phyloP scores from a whole-genome alignment of 1,140 invertebrate genomes.

The Drosophila nebulosa region DNA sequence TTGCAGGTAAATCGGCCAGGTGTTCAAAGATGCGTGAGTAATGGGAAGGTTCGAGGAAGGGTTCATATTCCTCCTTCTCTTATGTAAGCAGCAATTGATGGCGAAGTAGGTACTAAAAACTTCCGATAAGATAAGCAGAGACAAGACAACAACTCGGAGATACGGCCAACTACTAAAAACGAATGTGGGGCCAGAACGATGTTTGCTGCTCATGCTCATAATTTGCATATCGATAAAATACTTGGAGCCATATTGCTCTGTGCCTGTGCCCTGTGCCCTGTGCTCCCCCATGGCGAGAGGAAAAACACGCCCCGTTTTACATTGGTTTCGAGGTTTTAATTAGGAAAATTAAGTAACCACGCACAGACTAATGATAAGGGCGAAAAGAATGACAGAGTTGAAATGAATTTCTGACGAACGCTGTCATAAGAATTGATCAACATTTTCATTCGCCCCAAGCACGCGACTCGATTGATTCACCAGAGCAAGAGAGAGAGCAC shows the following conservation, averaged over 20 bases:
- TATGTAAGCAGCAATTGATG: conserved; percentile 33
- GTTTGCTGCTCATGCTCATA: background rate
- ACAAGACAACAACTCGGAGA: background rate
- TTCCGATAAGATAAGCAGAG: conserved; percentile 30
- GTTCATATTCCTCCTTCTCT: conserved; percentile 15
- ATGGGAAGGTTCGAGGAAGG: conserved; percentile 10
- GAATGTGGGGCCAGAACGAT: background rate
- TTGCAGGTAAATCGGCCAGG: conserved; percentile 32
- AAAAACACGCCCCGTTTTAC: conserved; percentile 50
- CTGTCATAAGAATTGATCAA: conserved; percentile 61
- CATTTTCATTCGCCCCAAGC: conserved; percentile 54
- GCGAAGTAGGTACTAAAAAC: background rate
- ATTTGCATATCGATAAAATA: conserved; percentile 48
- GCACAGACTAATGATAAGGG: conserved; percentile 40
- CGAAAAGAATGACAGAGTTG: background rate
- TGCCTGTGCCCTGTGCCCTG: too few species aligned
- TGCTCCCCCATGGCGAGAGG: background rate
- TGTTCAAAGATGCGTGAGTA: conserved; percentile 33
- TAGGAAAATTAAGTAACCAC: conserved; percentile 51
- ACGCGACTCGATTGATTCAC: conserved; percentile 43
- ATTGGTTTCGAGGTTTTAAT: conserved; percentile 47
- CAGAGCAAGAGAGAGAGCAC: background rate
- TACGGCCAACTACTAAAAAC: background rate
- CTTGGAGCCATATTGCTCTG: background rate
- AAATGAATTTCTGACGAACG: conserved; percentile 20